Percentiles rank a stretch among this genome's conserved stretches.
Evolutionary conservation across 2,888 invertebrate species (phyloP).

Genomic region (Priocnemis perturbator): DNA sequence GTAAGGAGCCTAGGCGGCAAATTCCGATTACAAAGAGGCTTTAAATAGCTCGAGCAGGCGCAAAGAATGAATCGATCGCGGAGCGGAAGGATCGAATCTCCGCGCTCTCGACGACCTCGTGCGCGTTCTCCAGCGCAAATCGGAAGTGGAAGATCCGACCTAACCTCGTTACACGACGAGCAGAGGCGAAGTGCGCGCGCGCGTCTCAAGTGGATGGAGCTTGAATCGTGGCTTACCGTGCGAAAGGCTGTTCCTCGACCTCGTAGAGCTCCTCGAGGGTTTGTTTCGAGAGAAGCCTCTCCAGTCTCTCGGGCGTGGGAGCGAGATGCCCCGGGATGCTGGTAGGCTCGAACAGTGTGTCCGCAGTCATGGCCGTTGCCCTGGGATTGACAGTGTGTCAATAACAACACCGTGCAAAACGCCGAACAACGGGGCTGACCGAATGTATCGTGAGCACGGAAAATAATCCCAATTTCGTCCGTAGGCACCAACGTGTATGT

Average conservation of each 20-base stretch:
- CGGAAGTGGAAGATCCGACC: background rate
- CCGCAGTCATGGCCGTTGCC: slow-evolving; percentile 68
- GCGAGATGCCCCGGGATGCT: slow-evolving; percentile 74
- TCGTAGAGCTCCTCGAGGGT: slow-evolving; percentile 74
- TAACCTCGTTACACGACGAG: slow-evolving; percentile 38
- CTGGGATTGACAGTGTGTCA: slow-evolving; percentile 35
- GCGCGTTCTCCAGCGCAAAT: slow-evolving; percentile 1
- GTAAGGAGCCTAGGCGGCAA: too few relatives aligned
- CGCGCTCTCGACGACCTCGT: background rate
- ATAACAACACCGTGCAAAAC: slow-evolving; percentile 21
- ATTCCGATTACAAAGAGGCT: too few relatives aligned
- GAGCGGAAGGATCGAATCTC: background rate
- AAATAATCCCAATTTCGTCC: slow-evolving; percentile 18
- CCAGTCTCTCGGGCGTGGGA: slow-evolving; percentile 73
- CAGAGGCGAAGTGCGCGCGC: slow-evolving; percentile 5
- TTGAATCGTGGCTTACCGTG: slow-evolving; percentile 64
- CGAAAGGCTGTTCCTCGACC: slow-evolving; percentile 75
- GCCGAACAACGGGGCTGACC: slow-evolving; percentile 16
- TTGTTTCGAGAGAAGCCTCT: slow-evolving; percentile 73
- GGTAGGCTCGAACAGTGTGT: slow-evolving; percentile 73
- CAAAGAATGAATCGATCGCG: background rate
- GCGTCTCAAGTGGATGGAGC: slow-evolving; percentile 11
- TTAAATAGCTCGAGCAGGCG: too few relatives aligned
- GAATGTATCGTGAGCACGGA: slow-evolving; percentile 24
- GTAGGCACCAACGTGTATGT: background rate